Evolutionary conservation across 2,113 vertebrate genomes (phyloP).

Genomic region (Bucco capensis): DNA sequence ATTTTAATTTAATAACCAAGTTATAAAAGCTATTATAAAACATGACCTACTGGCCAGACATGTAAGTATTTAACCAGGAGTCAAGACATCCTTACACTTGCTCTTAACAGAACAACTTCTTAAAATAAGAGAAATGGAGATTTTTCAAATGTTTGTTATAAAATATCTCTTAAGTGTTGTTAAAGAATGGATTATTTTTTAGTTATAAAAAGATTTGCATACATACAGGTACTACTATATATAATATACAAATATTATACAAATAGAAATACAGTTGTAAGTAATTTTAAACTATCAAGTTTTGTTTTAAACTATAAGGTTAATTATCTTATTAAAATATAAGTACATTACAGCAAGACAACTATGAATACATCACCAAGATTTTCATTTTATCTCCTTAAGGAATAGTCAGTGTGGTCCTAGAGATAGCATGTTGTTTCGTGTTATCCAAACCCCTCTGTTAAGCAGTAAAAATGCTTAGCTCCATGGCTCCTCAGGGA

Average conservation of each 20-base stretch:
- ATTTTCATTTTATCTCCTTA: background rate
- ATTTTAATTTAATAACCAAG: constrained; percentile 50
- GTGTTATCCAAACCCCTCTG: background rate
- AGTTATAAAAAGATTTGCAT: background rate
- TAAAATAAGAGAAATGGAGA: background rate
- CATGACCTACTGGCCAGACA: background rate
- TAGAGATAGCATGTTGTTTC: background rate
- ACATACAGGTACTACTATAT: background rate
- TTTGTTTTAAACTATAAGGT: background rate
- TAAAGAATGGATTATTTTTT: background rate
- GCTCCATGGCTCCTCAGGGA: background rate
- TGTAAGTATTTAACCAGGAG: constrained; percentile 53
- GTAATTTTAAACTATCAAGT: background rate
- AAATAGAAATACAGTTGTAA: background rate
- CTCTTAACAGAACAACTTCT: background rate
- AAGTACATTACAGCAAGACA: background rate
- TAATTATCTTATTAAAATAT: background rate
- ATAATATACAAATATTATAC: background rate
- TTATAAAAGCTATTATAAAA: constrained; percentile 44
- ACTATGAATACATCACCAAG: background rate
- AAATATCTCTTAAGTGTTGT: background rate
- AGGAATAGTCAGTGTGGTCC: background rate
- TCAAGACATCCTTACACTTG: constrained; percentile 18
- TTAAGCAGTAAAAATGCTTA: background rate
- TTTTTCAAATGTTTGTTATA: background rate